These are phyloP conservation scores for Sturnira hondurensis DNA, from an alignment of 2,113 vertebrate species.

Conservation along the genomic window DNA sequence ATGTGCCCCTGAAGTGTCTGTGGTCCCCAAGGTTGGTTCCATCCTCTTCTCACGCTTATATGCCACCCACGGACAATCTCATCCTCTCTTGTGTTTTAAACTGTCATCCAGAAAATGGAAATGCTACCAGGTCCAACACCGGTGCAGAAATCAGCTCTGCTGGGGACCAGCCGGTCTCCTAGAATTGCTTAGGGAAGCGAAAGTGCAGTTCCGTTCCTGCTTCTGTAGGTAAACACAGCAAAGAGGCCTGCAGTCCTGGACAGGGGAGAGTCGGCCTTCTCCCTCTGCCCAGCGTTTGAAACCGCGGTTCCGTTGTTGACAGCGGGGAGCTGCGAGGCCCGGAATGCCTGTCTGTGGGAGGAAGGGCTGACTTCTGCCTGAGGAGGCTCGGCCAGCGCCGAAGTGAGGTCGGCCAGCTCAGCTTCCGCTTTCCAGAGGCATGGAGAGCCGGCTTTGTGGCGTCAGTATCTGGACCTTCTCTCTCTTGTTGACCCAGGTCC, in stretches of 20 bases:
- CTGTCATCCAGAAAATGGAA: not conserved
- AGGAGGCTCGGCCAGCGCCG: not conserved
- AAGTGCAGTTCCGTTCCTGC: not conserved
- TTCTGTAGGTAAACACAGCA: not conserved
- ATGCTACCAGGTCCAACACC: not conserved
- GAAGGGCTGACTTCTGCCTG: not conserved
- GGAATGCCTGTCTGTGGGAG: accelerated
- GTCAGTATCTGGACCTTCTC: not conserved
- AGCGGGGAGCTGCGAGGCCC: not conserved
- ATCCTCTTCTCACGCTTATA: not conserved
- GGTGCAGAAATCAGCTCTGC: not conserved
- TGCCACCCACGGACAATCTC: not conserved
- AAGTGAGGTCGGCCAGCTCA: not conserved
- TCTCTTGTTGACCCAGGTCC: not conserved
- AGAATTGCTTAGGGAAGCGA: not conserved
- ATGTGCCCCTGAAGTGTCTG: not conserved
- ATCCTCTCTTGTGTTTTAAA: not conserved
- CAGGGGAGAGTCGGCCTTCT: not conserved
- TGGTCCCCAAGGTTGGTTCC: not conserved
- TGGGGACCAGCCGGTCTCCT: not conserved
- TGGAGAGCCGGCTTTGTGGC: not conserved
- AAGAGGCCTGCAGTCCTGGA: not conserved
- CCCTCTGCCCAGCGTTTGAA: not conserved
- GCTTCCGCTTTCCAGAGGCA: not conserved
- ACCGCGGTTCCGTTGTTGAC: not conserved